These are phyloP conservation scores for Rhinichthys osculus DNA, from an alignment of 2,797 vertebrate genomes.

Conservation along the genomic window DNA sequence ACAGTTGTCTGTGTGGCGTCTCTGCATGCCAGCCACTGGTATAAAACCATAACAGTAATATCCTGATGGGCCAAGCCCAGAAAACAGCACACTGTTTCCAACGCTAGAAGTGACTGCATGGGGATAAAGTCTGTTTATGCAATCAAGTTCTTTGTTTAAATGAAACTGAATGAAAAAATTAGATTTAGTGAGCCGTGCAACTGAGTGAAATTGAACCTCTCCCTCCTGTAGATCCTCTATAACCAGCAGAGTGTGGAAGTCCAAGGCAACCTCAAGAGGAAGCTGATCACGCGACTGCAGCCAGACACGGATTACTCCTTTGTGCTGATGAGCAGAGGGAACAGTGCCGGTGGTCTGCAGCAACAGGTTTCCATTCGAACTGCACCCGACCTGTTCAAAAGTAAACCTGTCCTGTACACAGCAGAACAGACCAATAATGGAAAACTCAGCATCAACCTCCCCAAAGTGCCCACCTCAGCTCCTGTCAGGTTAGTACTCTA, in stretches of 20 bases:
- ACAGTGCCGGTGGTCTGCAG: slow-evolving; percentile 90
- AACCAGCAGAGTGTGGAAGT: slow-evolving; percentile 95
- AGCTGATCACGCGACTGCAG: slow-evolving; percentile 89
- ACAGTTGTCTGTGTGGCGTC: slow-evolving; percentile 42
- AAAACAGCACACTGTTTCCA: slow-evolving; percentile 35
- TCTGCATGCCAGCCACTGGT: slow-evolving; percentile 29
- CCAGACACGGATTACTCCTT: slow-evolving; percentile 96
- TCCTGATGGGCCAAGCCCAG: slow-evolving; percentile 18
- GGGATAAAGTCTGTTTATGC: slow-evolving; percentile 32
- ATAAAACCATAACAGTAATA: slow-evolving; percentile 52
- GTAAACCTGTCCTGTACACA: slow-evolving; percentile 80
- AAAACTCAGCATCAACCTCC: slow-evolving; percentile 84
- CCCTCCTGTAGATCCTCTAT: slow-evolving; percentile 88
- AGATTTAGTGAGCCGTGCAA: slow-evolving; percentile 3
- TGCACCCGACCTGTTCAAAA: slow-evolving; percentile 87
- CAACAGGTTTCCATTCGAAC: slow-evolving; percentile 96
- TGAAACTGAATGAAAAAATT: slow-evolving; percentile 6
- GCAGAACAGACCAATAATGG: slow-evolving; percentile 83
- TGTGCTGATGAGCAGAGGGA: slow-evolving; percentile 91
- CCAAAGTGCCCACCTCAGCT: slow-evolving; percentile 64
- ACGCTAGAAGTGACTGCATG: background rate
- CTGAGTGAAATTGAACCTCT: slow-evolving; percentile 32
- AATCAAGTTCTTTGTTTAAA: slow-evolving; percentile 18
- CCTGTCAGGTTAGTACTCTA: slow-evolving; percentile 81
- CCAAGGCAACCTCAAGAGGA: slow-evolving; percentile 86